These are phyloP conservation scores for Ptychoptera contaminata DNA, from an alignment of 2,888 invertebrate species.

Conservation along the genomic window DNA sequence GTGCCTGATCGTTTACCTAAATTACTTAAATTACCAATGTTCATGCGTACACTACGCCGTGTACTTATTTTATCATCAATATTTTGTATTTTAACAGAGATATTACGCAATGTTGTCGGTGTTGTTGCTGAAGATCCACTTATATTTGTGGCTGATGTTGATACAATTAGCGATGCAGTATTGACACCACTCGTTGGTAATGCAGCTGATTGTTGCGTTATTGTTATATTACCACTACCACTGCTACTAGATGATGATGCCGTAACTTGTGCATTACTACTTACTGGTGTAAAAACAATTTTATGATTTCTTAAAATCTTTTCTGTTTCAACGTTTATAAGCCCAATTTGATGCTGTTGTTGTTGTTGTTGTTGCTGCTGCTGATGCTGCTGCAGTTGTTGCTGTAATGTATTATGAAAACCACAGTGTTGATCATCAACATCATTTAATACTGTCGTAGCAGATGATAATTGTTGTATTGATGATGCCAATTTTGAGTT, in stretches of 20 bases:
- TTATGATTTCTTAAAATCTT: slow-evolving; percentile 1
- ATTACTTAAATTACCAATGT: too few relatives aligned
- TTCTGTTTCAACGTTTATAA: neutral
- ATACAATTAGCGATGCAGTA: neutral
- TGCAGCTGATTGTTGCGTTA: slow-evolving; percentile 12
- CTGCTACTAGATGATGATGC: neutral
- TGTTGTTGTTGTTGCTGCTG: slow-evolving; percentile 11
- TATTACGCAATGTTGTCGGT: slow-evolving; percentile 9
- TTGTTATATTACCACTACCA: slow-evolving; percentile 3
- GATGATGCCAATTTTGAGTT: slow-evolving; percentile 19
- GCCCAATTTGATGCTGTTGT: neutral
- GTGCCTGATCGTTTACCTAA: too few relatives aligned
- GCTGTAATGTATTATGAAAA: neutral
- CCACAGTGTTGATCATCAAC: neutral
- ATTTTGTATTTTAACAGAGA: slow-evolving; percentile 14
- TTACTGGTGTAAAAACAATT: neutral
- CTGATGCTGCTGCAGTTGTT: neutral
- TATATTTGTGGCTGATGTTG: neutral
- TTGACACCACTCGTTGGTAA: slow-evolving; percentile 4
- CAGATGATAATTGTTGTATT: slow-evolving; percentile 5
- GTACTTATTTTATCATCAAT: slow-evolving; percentile 36
- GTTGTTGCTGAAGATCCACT: slow-evolving; percentile 1
- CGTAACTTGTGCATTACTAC: too few relatives aligned
- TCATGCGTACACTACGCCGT: slow-evolving; percentile 35
- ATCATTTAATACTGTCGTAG: neutral